Evolutionary conservation across 1,140 invertebrate genomes (phyloP), one percentile per base, ranked within the genome.

Genomic region (Magallana angulata): DNA sequence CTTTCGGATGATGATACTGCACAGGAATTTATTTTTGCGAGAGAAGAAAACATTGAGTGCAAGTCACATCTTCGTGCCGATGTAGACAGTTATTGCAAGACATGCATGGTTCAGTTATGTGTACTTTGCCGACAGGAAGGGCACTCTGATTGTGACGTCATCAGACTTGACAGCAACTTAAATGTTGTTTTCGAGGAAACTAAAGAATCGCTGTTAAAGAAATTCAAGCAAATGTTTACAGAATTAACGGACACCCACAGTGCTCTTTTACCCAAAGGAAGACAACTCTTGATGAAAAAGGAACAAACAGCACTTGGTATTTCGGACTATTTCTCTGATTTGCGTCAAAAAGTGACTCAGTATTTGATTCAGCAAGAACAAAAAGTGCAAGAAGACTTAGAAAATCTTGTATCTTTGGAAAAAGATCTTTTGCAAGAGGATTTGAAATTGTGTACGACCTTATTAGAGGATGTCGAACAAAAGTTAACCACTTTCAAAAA

Each of bases 251-350:
- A 82, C 16, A 57, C 57, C 0, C 80, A 82, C 57, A 8, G 18
- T 57, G 14, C 48, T n/a, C 57, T 82, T 1, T 58, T 82, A 30
- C 80, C 80, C 7, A 82, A 58, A 58, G 48, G 57, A 57, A 7
- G 80, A 58, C 80, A 82, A 58, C 80, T 82, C 80, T 56, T 82
- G 9, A 82, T 82, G 80, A 56, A 82, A 18, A 82, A 82, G 57
- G 80, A 82, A 57, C 48, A 82, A 14, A 82, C 80, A 8, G 80
- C 80, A 5, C 18, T 82, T 9, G 80, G 80, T 12, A 82, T 82
- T 56, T 82, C 80, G 12, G 57, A 82, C n/a, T 82, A 82, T 58
- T 82, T 82, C 48, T 82, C 80, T 30, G 80, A 82, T n/a, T 14
- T 82, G 12, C 80, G 80, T 12, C 48, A 82, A 16, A 82, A 82